Conservation (phyloP, 2,797 vertebrate species). For the Hirundo rustica region DNA sequence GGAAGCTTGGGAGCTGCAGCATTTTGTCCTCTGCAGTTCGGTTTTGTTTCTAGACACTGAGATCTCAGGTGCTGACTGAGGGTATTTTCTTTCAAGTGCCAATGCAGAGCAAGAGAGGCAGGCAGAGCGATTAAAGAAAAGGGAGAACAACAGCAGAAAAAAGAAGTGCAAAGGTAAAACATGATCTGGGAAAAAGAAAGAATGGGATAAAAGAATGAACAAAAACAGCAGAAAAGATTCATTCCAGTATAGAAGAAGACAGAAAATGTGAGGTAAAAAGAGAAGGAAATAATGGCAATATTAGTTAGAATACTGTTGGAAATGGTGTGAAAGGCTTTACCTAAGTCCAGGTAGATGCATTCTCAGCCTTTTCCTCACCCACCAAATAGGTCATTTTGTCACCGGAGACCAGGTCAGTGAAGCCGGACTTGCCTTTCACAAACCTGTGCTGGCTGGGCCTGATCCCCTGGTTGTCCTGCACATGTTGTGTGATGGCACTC, state of each 20-base stretch:
- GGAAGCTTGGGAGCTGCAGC: neutral
- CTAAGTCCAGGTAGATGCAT: neutral
- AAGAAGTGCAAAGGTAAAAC: neutral
- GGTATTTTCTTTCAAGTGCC: constrained; percentile 16
- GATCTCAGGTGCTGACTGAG: constrained; percentile 1
- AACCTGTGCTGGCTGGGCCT: neutral
- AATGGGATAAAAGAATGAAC: neutral
- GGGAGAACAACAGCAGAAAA: neutral
- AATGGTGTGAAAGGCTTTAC: neutral
- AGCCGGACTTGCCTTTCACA: neutral
- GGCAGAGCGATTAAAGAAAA: neutral
- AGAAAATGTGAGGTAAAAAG: neutral
- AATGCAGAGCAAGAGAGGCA: neutral
- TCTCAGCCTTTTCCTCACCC: neutral
- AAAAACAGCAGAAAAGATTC: neutral
- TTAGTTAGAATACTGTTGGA: neutral
- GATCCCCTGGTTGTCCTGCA: neutral
- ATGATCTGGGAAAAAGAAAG: neutral
- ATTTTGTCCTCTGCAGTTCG: neutral
- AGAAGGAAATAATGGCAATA: neutral
- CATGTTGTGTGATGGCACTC: rapidly evolving
- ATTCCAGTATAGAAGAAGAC: neutral
- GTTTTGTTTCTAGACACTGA: neutral
- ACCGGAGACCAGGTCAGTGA: neutral
- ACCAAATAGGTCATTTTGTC: neutral